These are phyloP conservation scores for Nannoperca australis DNA, from an alignment of 2,797 vertebrate species.

Conservation along the genomic window DNA sequence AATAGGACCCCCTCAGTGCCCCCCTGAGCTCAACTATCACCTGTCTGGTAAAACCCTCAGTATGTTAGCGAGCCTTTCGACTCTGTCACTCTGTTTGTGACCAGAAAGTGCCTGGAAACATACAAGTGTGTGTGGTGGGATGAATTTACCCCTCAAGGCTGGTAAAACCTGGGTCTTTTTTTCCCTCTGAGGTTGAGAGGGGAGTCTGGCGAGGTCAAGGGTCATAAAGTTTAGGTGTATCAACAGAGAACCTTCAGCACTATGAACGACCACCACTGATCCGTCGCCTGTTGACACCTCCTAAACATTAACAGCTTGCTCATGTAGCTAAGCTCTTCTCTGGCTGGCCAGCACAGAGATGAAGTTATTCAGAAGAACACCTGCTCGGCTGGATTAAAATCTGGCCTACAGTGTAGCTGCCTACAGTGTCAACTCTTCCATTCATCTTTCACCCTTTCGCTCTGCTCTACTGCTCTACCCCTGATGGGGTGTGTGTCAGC, in stretches of 20 bases:
- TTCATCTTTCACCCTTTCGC: conserved; percentile 38
- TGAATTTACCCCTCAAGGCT: conserved; percentile 59
- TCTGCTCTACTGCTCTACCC: conserved; percentile 23
- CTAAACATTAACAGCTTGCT: conserved; percentile 55
- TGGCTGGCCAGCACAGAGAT: conserved; percentile 29
- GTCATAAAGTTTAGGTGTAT: conserved; percentile 66
- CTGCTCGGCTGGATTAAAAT: conserved; percentile 67
- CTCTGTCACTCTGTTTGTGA: conserved; percentile 64
- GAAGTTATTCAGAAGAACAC: conserved; percentile 60
- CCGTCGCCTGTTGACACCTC: conserved; percentile 62
- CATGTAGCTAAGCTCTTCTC: conserved; percentile 46
- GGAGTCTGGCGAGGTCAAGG: conserved; percentile 55
- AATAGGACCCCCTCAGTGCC: conserved; percentile 31
- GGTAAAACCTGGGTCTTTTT: conserved; percentile 31
- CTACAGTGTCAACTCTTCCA: conserved; percentile 53
- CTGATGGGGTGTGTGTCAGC: conserved; percentile 32
- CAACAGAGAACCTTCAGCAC: conserved; percentile 53
- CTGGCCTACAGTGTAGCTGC: conserved; percentile 36
- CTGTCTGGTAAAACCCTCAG: conserved; percentile 67
- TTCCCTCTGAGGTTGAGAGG: conserved; percentile 9
- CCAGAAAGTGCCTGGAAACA: conserved; percentile 55
- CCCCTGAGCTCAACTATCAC: conserved; percentile 61
- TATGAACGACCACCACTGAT: conserved; percentile 51
- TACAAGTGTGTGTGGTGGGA: conserved; percentile 29
- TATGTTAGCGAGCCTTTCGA: conserved; percentile 56